Evolutionary conservation across 64 coral and sea anemone species (phyloP), one percentile per base, ranked within the genome.

Genomic region (Stichodactyla mertensii): DNA sequence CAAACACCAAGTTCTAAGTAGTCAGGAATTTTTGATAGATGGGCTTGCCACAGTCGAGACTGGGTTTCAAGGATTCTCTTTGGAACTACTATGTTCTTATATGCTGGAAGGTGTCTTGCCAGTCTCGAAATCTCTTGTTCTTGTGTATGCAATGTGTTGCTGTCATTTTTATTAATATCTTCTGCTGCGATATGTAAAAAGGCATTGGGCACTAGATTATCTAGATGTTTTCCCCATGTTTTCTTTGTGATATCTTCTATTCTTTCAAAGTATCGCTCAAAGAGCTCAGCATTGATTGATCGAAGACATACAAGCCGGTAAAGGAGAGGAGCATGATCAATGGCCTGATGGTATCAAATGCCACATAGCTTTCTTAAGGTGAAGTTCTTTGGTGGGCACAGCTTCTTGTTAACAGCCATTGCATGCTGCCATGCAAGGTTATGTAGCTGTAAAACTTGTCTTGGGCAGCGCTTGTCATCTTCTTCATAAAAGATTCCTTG

Each of bases 181-280:
- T 71, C 79, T 54, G 79, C 79, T 53, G 60, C 13, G 22, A 84
- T 77, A 51, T 84, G 64, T 0, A 89, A 61, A n/a, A 77, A 74
- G 31, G 61, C 88, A 84, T 85, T 89, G 27, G 52, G 28, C 10
- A 74, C 61, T 20, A 89, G 67, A 15, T 83, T 67, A 58, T 89
- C 52, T 31, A 77, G 61, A 55, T n/a, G 23, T 84, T 89, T 79
- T 36, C 64, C 53, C 61, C 83, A 61, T 61, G 83, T 61, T 77
- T 89, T 59, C 15, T 51, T 83, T 27, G 79, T 89, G 12, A 89
- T 89, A 31, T 89, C 88, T 51, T 55, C 61, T 61, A 89, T 67
- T 52, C 80, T 61, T n/a, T 89, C 79, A 70, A 89, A 89, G 61
- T 55, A 83, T 18, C 80, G 36, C 15, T 83, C 88, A 55, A 83